phyloP scores from a whole-genome alignment of 1,140 invertebrate genomes.

The Carcinoscorpius rotundicauda region DNA sequence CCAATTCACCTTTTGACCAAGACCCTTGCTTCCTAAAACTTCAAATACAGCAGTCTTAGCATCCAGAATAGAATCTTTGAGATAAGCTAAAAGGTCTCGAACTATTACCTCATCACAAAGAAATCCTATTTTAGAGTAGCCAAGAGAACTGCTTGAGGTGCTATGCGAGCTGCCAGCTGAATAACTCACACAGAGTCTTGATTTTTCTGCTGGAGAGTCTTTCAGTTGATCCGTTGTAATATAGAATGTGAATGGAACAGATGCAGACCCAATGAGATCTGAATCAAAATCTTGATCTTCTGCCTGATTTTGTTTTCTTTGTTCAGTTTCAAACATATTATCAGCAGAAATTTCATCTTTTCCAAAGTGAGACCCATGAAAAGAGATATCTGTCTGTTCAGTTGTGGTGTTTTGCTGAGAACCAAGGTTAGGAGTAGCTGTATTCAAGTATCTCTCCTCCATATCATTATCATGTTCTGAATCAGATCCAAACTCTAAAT shows the following conservation, averaged over 20 bases:
- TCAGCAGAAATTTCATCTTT: slow-evolving; percentile 7
- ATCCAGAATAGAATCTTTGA: slow-evolving; percentile 10
- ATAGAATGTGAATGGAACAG: slow-evolving; percentile 7
- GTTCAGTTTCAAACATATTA: slow-evolving; percentile 9
- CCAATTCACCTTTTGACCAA: not conserved
- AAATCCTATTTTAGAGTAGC: slow-evolving; percentile 5
- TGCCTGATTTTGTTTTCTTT: not conserved
- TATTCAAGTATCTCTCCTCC: not conserved
- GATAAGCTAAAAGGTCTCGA: slow-evolving; percentile 9
- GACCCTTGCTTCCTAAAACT: not conserved
- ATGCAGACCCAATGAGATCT: slow-evolving; percentile 1
- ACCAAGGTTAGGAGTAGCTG: not conserved
- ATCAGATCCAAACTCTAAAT: slow-evolving; percentile 9
- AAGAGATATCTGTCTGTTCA: not conserved
- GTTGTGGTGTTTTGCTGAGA: not conserved
- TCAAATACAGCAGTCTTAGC: slow-evolving; percentile 13
- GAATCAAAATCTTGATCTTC: not conserved
- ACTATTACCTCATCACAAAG: slow-evolving; percentile 17
- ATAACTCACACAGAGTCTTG: not conserved
- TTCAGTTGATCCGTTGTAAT: slow-evolving; percentile 7
- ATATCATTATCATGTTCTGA: not conserved
- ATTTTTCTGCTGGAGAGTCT: not conserved
- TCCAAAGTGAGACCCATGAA: not conserved
- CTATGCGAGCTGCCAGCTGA: slow-evolving; percentile 11
- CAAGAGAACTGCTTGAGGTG: slow-evolving; percentile 10